Evolutionary conservation across 1,140 invertebrate species (phyloP).

Genomic region (Aphelinus certus): DNA sequence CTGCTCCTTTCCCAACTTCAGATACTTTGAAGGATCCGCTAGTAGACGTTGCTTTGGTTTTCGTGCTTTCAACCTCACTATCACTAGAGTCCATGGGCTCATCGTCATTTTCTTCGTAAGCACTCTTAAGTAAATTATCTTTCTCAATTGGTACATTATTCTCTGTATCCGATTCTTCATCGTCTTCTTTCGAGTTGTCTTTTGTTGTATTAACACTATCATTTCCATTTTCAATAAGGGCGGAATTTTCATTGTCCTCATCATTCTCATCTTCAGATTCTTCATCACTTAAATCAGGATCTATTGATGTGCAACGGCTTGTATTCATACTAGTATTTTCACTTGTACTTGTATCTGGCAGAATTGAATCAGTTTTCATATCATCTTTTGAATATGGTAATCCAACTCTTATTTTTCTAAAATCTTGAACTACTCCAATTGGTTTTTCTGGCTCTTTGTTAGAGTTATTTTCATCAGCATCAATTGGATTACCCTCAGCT

Average conservation of each 20-base stretch:
- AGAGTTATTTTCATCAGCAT: slow-evolving; percentile 37
- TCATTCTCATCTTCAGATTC: slow-evolving; percentile 49
- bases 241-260: slow-evolving; percentile 21
- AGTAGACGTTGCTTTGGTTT: slow-evolving; percentile 62
- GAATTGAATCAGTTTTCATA: slow-evolving; percentile 60
- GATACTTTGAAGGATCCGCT: slow-evolving; percentile 73
- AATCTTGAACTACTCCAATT: slow-evolving; percentile 76
- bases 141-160: slow-evolving; percentile 43
- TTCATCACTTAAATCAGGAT: slow-evolving; percentile 43
- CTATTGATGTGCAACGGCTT: slow-evolving; percentile 16
- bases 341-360: slow-evolving; percentile 30
- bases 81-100: slow-evolving; percentile 59
- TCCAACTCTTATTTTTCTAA: slow-evolving; percentile 81
- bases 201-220: background rate
- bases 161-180: slow-evolving; percentile 30
- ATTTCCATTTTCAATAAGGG: slow-evolving; percentile 9
- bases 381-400: slow-evolving; percentile 76
- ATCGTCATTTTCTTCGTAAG: slow-evolving; percentile 57
- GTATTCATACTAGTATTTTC: slow-evolving; percentile 16
- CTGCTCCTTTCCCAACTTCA: slow-evolving; percentile 62
- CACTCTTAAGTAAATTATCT: slow-evolving; percentile 59
- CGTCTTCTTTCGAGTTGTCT: slow-evolving; percentile 43
- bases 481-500: slow-evolving; percentile 47
- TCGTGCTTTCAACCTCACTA: slow-evolving; percentile 54
- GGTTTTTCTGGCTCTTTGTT: slow-evolving; percentile 32